A percentile compares a stretch with the other conserved stretches of the same genome.
These are phyloP conservation scores for Limenitis camilla DNA, from an alignment of 2,888 invertebrate species.

Conservation along the genomic window DNA sequence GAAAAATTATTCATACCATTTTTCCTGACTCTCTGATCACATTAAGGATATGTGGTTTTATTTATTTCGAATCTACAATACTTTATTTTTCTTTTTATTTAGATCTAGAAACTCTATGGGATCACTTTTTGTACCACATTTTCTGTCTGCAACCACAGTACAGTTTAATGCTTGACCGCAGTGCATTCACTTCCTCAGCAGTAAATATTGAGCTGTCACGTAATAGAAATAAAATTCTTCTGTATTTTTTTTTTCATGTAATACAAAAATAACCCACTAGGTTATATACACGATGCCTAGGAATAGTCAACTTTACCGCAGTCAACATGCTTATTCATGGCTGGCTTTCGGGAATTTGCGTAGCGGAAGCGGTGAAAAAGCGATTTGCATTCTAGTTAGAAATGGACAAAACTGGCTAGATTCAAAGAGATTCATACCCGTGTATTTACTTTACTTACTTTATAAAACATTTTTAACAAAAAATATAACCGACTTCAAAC, in stretches of 20 bases:
- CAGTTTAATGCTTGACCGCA: conserved; percentile 15
- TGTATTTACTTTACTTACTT: not conserved
- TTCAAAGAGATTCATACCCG: conserved; percentile 1
- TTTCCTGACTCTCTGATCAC: no score
- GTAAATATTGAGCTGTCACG: conserved; percentile 18
- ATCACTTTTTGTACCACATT: conserved; percentile 12
- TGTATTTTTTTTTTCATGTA: conserved; percentile 5
- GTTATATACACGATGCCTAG: conserved; percentile 5
- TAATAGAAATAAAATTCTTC: conserved; percentile 17
- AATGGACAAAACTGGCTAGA: conserved; percentile 5
- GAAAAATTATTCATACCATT: no score
- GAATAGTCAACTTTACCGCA: conserved; percentile 16
- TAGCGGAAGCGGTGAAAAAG: conserved; percentile 26
- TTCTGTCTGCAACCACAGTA: conserved; percentile 8
- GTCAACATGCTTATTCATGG: conserved; percentile 16
- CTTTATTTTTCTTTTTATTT: no score
- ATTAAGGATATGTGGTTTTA: no score
- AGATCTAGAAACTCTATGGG: not conserved
- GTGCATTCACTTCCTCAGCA: conserved; percentile 15
- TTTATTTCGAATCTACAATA: no score
- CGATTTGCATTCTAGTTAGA: conserved; percentile 25
- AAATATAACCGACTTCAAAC: no score
- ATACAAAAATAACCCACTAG: conserved; percentile 7
- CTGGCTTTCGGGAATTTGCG: no score
- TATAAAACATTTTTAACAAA: no score